Conservation (phyloP, 2,888 invertebrate genomes). For the Reticulitermes lucifugus region DNA sequence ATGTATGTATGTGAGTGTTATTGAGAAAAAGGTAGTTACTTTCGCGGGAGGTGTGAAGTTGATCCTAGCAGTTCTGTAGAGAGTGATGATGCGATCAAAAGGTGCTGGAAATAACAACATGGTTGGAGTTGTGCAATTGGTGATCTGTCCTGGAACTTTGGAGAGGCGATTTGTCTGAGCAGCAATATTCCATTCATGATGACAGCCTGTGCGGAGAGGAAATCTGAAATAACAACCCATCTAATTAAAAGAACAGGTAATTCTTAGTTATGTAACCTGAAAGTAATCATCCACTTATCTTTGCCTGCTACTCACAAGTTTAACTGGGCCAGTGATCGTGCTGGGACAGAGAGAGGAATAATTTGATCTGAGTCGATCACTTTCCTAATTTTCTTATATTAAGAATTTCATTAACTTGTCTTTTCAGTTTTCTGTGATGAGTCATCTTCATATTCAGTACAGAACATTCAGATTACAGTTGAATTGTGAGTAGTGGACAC, state of each 20-base stretch:
- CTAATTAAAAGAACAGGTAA: conserved; percentile 25
- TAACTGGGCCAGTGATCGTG: not conserved
- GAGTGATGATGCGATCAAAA: conserved; percentile 7
- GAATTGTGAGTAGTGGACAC: conserved; percentile 22
- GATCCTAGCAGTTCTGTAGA: conserved; percentile 3
- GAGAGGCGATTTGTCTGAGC: not conserved
- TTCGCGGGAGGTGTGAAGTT: conserved; percentile 17
- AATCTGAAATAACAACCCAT: conserved; percentile 3
- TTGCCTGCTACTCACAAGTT: not conserved
- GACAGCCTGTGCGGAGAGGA: not conserved
- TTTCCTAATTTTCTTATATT: not conserved
- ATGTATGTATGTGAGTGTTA: conserved; percentile 20
- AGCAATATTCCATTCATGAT: not conserved
- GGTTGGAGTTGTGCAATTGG: not conserved
- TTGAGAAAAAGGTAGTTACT: conserved; percentile 1
- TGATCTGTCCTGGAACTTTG: conserved; percentile 11
- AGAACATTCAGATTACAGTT: not conserved
- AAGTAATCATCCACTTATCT: not conserved
- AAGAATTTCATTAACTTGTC: not conserved
- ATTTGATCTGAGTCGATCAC: not conserved
- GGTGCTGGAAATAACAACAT: not conserved
- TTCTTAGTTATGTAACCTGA: not conserved
- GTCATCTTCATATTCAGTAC: not conserved
- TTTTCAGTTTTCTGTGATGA: not conserved
- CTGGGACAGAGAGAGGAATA: not conserved